Percentiles rank a stretch among this genome's conserved stretches.
Evolutionary conservation across 2,113 vertebrate species (phyloP).

Genomic region (Gavia stellata): DNA sequence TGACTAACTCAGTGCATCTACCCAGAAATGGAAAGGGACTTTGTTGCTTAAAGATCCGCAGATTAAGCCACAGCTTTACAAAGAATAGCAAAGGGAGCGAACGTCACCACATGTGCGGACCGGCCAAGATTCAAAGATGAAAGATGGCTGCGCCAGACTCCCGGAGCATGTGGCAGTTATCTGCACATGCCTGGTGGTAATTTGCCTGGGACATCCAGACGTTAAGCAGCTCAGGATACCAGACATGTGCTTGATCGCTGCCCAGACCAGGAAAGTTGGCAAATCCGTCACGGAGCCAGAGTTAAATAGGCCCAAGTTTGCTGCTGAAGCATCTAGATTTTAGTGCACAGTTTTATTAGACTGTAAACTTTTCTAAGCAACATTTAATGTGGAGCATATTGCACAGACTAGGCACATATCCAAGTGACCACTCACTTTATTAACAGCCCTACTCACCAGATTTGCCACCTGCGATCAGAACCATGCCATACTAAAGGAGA

Average conservation of each 20-base stretch:
- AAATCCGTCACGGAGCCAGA: neutral
- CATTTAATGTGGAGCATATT: neutral
- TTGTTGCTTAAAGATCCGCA: neutral
- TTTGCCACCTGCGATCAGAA: neutral
- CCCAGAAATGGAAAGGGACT: neutral
- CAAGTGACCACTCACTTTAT: neutral
- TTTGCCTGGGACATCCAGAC: neutral
- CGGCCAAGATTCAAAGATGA: fast-evolving
- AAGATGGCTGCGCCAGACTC: neutral
- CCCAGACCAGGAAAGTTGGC: neutral
- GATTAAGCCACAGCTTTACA: neutral
- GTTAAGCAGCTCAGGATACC: neutral
- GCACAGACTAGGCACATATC: neutral
- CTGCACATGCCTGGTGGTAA: neutral
- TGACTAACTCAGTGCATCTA: neutral
- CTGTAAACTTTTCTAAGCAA: neutral
- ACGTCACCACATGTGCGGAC: neutral
- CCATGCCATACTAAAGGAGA: neutral
- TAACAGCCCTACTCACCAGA: neutral
- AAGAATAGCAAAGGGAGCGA: neutral
- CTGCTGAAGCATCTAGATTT: neutral
- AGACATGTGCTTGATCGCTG: neutral
- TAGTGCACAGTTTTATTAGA: neutral
- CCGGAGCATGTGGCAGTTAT: neutral
- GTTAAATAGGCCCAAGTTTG: neutral